Base-by-base conservation (phyloP, 1,140 invertebrate species). In the Theocolax elegans region DNA sequence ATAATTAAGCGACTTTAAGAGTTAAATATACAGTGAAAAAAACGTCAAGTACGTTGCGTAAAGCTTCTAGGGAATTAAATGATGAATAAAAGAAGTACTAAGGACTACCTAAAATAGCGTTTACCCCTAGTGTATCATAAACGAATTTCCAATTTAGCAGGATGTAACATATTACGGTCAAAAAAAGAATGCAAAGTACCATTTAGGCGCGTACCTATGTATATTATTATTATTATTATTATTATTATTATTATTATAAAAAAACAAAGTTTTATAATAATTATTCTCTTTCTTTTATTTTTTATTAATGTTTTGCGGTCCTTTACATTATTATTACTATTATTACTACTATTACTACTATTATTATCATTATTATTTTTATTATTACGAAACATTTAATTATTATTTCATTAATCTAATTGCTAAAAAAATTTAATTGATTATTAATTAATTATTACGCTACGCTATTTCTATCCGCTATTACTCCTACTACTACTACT, bases 121-220 rank as follows among this genome's bases (percentile, higher is more conserved):
- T 77, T 81, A 77, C 79, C 77, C 73, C 78, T 84, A 85, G 77
- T 86, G 83, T 85, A 85, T 79, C 65, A 84, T 85, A 84, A 80
- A n/a, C n/a, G n/a, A 35, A 79, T 80, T 78, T 68, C 75, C 75
- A 71, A 75, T 76, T n/a, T 76, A 83, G 77, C 78, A 82, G 77
- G 78, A 82, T 85, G 81, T 82, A 84, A 79, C 75, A 85, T 85
- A 83, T 76, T 82, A 80, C 69, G 62, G 54, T 58, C 40, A 58
- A 64, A 60, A 51, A 58, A 51, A 35, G 53, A 64, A 49, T 19
- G n/a, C 51, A 54, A 71, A 60, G 23, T 66, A 71, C 60, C 72
- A 76, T 62, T 64, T 81, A 83, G 12, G 74, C 67, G 40, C 46
- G 46, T 19, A 48, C 46, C 46, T 48, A 15, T 56, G 29, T 44